Evolutionary conservation across 1,140 invertebrate genomes (phyloP), one percentile per base, ranked within the genome.

Genomic region (Lasioglossum albipes): DNA sequence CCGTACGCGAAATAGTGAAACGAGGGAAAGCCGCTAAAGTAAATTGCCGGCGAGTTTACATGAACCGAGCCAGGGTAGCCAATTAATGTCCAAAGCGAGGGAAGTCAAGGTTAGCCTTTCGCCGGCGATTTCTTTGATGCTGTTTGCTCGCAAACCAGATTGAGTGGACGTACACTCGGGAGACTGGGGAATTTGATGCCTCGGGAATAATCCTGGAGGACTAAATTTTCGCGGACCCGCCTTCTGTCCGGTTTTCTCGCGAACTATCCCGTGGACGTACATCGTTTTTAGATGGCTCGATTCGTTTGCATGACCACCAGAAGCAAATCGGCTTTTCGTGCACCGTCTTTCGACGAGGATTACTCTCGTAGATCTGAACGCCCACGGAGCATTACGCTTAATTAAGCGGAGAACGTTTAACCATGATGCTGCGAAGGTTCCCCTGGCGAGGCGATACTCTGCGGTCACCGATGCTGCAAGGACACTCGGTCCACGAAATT

Each of bases 261-360:
- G 1, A 2, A 31, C n/a, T 1, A n/a, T 18, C 12, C n/a, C 22
- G 54, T n/a, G 76, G 65, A 73, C 36, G 20, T 67, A 3, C 20
- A 66, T 49, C 49, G 20, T 66, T 66, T 74, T 49, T 7, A 31
- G 20, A 36, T 7, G 57, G 42, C 7, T 7, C 7, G 41, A 12
- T 2, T 49, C 69, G 76, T 59, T 79, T 59, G 22, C 22, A 31
- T 13, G 57, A 1, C 22, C n/a, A 79, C 77, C 77, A 6, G 62
- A 18, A 49, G 62, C 52, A 79, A 79, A 79, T 79, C 77, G 71
- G 77, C 77, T 79, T 74, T 74, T 62, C 18, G 12, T 13, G 45
- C 31, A 18, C 7, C 36, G 71, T 54, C 77, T 74, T 79, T 79
- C 41, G 20, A 7, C 62, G 13, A 7, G 62, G 71, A 79, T 79